A percentile compares a stretch with the other conserved stretches of the same genome.
Evolutionary conservation across 2,113 vertebrate genomes (phyloP).

Genomic region (Arizona elegans): DNA sequence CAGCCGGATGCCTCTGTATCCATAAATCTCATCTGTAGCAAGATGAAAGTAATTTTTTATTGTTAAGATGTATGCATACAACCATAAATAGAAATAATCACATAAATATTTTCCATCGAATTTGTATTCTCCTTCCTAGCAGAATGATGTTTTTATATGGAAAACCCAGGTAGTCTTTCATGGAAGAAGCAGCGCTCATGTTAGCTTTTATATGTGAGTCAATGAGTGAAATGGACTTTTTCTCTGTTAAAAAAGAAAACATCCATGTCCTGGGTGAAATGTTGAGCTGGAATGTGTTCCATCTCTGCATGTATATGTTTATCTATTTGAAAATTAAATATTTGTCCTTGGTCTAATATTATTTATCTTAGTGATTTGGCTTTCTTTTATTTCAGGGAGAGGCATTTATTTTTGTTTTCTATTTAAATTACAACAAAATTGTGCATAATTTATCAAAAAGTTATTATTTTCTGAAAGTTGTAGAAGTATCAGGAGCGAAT

Average conservation of each 20-base stretch:
- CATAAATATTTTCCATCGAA: background rate
- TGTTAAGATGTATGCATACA: too few relatives aligned
- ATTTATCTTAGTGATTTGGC: background rate
- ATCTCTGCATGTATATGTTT: background rate
- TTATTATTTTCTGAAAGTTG: background rate
- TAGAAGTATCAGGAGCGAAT: background rate
- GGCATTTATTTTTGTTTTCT: background rate
- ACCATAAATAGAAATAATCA: background rate
- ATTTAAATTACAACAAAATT: background rate
- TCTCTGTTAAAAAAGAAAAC: background rate
- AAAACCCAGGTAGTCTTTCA: background rate
- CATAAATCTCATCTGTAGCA: background rate
- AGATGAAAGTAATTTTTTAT: too few relatives aligned
- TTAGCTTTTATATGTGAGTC: background rate
- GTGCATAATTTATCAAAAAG: background rate
- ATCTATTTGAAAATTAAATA: background rate
- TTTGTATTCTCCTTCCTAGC: background rate
- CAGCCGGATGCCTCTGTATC: background rate
- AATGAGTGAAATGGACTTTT: background rate
- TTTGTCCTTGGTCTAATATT: background rate
- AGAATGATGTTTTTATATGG: background rate
- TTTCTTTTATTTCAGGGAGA: background rate
- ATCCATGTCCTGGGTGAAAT: background rate
- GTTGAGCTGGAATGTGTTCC: background rate
- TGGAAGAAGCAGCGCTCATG: background rate